Evolutionary conservation across 2,888 invertebrate species (phyloP), one percentile per base, ranked within the genome.

Genomic region (Diaperis boleti): DNA sequence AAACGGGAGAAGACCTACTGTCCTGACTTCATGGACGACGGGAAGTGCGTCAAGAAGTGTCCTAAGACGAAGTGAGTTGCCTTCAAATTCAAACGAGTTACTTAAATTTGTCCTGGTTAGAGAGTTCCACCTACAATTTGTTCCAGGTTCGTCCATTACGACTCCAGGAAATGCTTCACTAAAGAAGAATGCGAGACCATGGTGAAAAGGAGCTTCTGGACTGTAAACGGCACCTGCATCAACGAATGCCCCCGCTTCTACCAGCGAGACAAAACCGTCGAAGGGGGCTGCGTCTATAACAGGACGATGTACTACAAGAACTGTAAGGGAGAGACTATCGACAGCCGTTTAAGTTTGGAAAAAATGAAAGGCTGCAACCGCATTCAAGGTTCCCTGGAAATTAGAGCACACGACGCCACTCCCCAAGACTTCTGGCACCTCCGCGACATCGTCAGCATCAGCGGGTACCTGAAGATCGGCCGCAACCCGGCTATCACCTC

Each of bases 381-480:
- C 60, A 87, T 98, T 14, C 87, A 89, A 29, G 94, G 94, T 0
- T 88, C 88, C 5, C 81, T 98, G 18, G 87, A 86, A 56, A 91
- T 95, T 59, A 84, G 86, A 66, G 83, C 89, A 26, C 22, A 42
- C 3, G 33, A 56, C 8, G 5, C 5, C 11, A 10, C 6, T 13
- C 33, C 33, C 5, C 1, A 4, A 6, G 13, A n/a, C n/a, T n/a
- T n/a, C 14, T 31, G 41, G 22, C 89, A 89, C 70, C 76, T 96
- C 54, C 85, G 87, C 11, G 82, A 83, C 61, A 87, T 96, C 22
- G 85, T 88, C 74, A 91, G 90, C 78, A 91, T 96, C 45, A 22
- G 31, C 6, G 91, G 91, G 1, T 89, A 87, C 74, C 79, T 98
- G 10, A 86, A 88, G 72, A 85, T 98, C 31, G 86, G 87, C 39